phyloP scores from a whole-genome alignment of 2,797 vertebrate species.

The Clarias fuscus region DNA sequence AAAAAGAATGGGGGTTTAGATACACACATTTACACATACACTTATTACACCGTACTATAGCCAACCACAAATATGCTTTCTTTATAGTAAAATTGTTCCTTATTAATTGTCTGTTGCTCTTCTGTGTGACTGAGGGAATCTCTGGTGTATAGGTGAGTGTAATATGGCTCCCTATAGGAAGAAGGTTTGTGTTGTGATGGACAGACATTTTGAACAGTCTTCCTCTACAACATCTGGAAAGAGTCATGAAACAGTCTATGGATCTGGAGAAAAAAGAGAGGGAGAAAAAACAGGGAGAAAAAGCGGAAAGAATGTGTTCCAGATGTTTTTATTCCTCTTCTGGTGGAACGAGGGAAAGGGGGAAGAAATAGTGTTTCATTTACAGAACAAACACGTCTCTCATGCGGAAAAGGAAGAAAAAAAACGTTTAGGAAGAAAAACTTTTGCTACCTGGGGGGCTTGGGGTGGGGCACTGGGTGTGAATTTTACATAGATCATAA shows the following conservation, averaged over 20 bases:
- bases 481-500: constrained; percentile 8
- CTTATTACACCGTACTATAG: constrained; percentile 60
- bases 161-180: background rate
- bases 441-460: background rate
- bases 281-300: constrained; percentile 30
- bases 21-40: constrained; percentile 26
- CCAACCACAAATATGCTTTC: background rate
- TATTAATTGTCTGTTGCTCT: too few relatives aligned
- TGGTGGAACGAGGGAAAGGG: constrained; percentile 66
- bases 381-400: constrained; percentile 66
- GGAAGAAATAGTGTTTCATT: constrained; percentile 68
- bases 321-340: constrained; percentile 79
- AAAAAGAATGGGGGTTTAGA: constrained; percentile 27
- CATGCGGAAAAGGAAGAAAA: constrained; percentile 54
- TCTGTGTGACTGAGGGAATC: background rate
- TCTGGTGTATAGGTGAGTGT: constrained; percentile 3
- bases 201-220: constrained; percentile 53
- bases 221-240: constrained; percentile 75
- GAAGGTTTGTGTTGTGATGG: constrained; percentile 45
- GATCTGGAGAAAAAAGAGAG: constrained; percentile 70
- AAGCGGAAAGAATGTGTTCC: constrained; percentile 75
- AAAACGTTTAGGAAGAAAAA: background rate
- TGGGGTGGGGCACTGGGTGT: background rate
- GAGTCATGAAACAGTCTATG: constrained; percentile 77
- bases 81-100: background rate